Conservation (phyloP, 2,888 invertebrate species). For the Resseliella maxima region DNA sequence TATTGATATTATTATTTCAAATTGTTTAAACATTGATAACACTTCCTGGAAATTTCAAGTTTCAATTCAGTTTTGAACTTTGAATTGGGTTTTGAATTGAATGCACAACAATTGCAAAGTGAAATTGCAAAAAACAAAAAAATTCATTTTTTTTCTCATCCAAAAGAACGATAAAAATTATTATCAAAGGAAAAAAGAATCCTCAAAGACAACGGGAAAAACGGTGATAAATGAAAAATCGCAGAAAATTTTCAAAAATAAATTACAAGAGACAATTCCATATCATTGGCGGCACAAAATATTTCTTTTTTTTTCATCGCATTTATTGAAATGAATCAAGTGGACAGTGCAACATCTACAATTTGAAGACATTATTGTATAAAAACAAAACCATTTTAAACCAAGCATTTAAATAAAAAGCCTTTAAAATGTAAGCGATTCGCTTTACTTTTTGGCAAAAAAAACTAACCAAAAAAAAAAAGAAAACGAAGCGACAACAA, state of each 20-base stretch:
- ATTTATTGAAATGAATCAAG: conserved; percentile 6
- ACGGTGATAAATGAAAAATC: conserved; percentile 9
- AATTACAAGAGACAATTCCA: not conserved
- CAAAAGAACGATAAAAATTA: too few relatives aligned
- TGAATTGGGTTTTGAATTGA: too few relatives aligned
- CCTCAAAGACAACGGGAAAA: too few relatives aligned
- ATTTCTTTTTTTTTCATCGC: too few relatives aligned
- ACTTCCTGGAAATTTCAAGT: too few relatives aligned
- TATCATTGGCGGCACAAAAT: not conserved
- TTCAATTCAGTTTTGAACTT: too few relatives aligned
- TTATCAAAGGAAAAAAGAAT: too few relatives aligned
- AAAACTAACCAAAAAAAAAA: not conserved
- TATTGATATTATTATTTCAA: too few relatives aligned
- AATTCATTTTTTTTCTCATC: too few relatives aligned
- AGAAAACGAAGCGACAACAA: not conserved
- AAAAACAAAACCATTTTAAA: not conserved
- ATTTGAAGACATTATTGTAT: not conserved
- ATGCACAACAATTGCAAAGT: too few relatives aligned
- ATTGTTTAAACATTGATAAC: not conserved
- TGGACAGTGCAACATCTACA: not conserved
- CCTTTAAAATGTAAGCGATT: conserved; percentile 33
- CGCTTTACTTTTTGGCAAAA: not conserved
- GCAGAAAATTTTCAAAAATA: not conserved
- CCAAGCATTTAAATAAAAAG: not conserved
- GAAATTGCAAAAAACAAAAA: too few relatives aligned